A percentile compares a stretch with the other conserved stretches of the same genome.
Conservation (phyloP, 2,113 vertebrate species). For the Sceloporus undulatus region DNA sequence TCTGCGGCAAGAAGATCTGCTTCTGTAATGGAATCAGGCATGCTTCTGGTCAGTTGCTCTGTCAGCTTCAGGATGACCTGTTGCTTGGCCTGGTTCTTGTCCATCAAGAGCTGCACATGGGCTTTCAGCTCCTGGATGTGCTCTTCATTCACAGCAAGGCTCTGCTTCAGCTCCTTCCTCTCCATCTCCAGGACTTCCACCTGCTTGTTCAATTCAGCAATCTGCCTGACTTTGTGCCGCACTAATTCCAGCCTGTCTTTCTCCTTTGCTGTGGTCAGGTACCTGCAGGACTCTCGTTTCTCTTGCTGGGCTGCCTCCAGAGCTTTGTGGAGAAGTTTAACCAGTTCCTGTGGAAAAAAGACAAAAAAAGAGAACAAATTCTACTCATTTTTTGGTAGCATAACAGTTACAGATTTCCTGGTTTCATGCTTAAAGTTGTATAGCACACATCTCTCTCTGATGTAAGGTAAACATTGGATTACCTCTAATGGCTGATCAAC, state of each 20-base stretch:
- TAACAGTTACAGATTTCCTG: background rate
- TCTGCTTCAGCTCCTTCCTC: constrained; percentile 74
- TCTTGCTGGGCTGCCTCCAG: constrained; percentile 92
- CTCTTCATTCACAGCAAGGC: constrained; percentile 74
- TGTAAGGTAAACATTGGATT: background rate
- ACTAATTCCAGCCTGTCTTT: constrained; percentile 89
- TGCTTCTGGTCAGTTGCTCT: constrained; percentile 79
- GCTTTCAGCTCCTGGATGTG: constrained; percentile 83
- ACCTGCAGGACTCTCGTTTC: constrained; percentile 86
- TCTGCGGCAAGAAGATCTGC: constrained; percentile 54
- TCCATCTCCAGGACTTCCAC: constrained; percentile 79
- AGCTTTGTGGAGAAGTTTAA: constrained; percentile 91
- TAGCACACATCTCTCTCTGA: background rate
- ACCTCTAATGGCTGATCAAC: background rate
- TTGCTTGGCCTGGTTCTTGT: constrained; percentile 91
- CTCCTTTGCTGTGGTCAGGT: constrained; percentile 81
- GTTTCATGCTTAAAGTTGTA: background rate
- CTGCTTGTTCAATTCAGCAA: constrained; percentile 74
- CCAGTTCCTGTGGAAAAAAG: constrained; percentile 84
- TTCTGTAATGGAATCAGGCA: constrained; percentile 46
- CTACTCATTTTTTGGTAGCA: background rate
- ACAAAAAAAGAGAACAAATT: background rate
- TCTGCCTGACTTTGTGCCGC: constrained; percentile 88
- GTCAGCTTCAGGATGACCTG: constrained; percentile 90
- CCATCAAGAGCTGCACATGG: constrained; percentile 80